These are phyloP conservation scores for Willisornis vidua DNA, from an alignment of 2,113 vertebrate species.

Conservation along the genomic window DNA sequence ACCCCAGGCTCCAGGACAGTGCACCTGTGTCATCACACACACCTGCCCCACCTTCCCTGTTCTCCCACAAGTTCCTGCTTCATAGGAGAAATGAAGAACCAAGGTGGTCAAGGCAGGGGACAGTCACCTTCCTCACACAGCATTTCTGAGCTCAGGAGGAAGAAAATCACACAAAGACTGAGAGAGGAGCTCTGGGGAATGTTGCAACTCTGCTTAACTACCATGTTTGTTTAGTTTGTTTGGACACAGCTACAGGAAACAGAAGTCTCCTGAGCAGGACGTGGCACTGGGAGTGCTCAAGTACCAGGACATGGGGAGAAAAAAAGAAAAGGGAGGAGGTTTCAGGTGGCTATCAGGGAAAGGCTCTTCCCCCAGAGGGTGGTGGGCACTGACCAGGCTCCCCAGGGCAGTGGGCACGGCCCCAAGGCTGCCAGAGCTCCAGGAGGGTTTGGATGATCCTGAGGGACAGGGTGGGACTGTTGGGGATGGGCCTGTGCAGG, in stretches of 20 bases:
- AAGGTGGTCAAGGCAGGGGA: neutral
- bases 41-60: neutral
- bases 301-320: neutral
- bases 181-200: neutral
- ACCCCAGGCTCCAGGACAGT: neutral
- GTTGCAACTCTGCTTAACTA: neutral
- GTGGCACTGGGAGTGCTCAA: neutral
- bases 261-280: neutral
- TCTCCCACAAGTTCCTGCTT: neutral
- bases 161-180: neutral
- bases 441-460: neutral
- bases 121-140: neutral
- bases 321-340: neutral
- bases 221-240: rapidly evolving
- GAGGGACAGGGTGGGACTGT: neutral
- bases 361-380: neutral
- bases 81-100: neutral
- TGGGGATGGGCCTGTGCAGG: neutral
- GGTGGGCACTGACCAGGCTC: neutral
- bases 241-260: neutral
- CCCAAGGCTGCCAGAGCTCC: neutral
- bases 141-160: neutral
- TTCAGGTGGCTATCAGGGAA: neutral
- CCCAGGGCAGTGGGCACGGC: neutral
- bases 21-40: neutral